Evolutionary conservation across 2,888 invertebrate genomes (phyloP), one percentile per base, ranked within the genome.

Genomic region (Diplolepis rosae): DNA sequence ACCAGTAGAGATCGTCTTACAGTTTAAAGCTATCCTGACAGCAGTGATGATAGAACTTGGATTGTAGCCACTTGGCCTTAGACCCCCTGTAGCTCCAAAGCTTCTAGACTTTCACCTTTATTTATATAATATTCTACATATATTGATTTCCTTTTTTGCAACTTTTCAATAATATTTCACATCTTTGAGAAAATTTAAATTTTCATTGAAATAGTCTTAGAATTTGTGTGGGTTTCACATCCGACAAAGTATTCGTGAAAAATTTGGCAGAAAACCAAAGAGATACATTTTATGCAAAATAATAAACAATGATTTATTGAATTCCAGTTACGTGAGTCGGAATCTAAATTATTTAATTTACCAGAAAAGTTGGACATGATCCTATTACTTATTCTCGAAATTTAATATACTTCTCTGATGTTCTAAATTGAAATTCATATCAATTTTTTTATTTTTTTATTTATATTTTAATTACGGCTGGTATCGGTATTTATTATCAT

Each of bases 11-110:
- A 61, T 61, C 24, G 61, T 42, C 39, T 61, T 42, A 61, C 61
- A 61, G 39, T 61, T 61, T 61, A 61, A 61, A 61, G 61, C 24
- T 39, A 61, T 61, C 61, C 39, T 61, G 61, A 61, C 61, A 42
- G 39, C 61, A 61, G n/a, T 61, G 61, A 61, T 61, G 61, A 61
- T 61, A 61, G 61, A 61, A 61, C 39, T 61, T 61, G 61, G 61
- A 61, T 61, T 61, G 61, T 39, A 61, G 39, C 61, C 61, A 61
- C 39, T 39, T 61, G 61, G 61, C 61, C 61, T 61, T 61, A 35
- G 61, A 61, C 39, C 61, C 39, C 39, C 24, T 61, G 61, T 24
- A 22, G 61, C 7, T 61, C 24, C 39, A 35, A 22, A 61, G 35
- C 61, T 61, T 61, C 32, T 52, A 52, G 39, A 39, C 24, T n/a